phyloP scores from a whole-genome alignment of 2,888 invertebrate species.

The Machimus rusticus region DNA sequence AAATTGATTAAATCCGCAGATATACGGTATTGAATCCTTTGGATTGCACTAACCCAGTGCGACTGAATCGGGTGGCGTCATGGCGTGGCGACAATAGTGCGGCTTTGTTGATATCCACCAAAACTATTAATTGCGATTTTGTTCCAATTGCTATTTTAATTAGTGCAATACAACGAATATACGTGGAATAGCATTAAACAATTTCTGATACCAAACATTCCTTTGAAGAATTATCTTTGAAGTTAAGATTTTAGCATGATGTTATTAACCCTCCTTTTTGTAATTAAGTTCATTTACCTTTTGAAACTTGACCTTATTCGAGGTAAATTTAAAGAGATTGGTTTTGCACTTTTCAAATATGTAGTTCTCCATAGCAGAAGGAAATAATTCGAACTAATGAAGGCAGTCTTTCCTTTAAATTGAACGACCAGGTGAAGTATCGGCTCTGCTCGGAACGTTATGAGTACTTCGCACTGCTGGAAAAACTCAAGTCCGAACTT shows the following conservation, averaged over 20 bases:
- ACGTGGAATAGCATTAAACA: background rate
- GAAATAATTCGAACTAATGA: background rate
- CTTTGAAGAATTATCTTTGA: background rate
- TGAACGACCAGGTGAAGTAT: background rate
- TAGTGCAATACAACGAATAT: background rate
- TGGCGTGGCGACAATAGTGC: too few relatives aligned
- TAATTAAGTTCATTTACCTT: background rate
- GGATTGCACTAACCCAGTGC: too few relatives aligned
- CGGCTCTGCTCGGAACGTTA: background rate
- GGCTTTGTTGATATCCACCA: background rate
- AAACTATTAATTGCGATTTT: background rate
- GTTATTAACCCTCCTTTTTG: background rate
- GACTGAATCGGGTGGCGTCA: too few relatives aligned
- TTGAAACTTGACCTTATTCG: background rate
- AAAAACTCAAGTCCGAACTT: background rate
- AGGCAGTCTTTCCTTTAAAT: background rate
- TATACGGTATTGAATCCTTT: too few relatives aligned
- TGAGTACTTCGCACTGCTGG: background rate
- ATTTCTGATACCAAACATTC: background rate
- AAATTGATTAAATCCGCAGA: too few relatives aligned
- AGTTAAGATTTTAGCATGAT: background rate
- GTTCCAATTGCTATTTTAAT: background rate
- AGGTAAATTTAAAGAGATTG: background rate
- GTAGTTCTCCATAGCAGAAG: background rate
- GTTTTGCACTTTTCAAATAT: background rate